Conservation (phyloP, 2,888 invertebrate genomes). For the Odontocolon sp. region DNA sequence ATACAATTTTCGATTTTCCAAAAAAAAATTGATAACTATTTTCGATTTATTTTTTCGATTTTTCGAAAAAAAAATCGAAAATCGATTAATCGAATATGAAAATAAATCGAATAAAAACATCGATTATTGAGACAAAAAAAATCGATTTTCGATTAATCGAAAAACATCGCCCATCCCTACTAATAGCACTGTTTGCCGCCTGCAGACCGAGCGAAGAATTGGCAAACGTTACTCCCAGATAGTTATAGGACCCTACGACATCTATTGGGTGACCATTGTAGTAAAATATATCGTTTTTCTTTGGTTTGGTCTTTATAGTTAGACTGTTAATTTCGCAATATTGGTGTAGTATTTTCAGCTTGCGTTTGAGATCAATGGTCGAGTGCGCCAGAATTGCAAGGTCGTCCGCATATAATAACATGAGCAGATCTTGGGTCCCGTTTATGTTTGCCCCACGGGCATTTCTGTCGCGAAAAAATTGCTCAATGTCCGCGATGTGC, state of each 20-base stretch:
- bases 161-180: too few relatives aligned
- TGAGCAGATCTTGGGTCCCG: slow-evolving; percentile 22
- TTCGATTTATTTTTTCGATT: too few relatives aligned
- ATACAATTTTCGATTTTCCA: too few relatives aligned
- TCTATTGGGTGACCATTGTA: slow-evolving; percentile 36
- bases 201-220: slow-evolving; percentile 3
- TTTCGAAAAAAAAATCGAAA: too few relatives aligned
- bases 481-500: slow-evolving; percentile 42
- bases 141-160: too few relatives aligned
- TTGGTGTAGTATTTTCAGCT: slow-evolving; percentile 23
- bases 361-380: slow-evolving; percentile 28
- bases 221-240: slow-evolving; percentile 19
- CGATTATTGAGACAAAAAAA: too few relatives aligned
- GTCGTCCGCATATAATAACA: too few relatives aligned
- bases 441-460: slow-evolving; percentile 45
- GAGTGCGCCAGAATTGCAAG: too few relatives aligned
- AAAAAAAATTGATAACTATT: too few relatives aligned
- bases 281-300: not conserved
- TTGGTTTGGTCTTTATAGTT: slow-evolving; percentile 42
- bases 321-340: slow-evolving; percentile 50
- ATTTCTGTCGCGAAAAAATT: slow-evolving; percentile 18
- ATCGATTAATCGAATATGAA: too few relatives aligned
- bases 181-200: not conserved
- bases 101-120: too few relatives aligned
- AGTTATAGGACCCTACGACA: slow-evolving; percentile 24